These are phyloP conservation scores for Agelaius tricolor DNA, from an alignment of 2,113 vertebrate species.

Conservation along the genomic window DNA sequence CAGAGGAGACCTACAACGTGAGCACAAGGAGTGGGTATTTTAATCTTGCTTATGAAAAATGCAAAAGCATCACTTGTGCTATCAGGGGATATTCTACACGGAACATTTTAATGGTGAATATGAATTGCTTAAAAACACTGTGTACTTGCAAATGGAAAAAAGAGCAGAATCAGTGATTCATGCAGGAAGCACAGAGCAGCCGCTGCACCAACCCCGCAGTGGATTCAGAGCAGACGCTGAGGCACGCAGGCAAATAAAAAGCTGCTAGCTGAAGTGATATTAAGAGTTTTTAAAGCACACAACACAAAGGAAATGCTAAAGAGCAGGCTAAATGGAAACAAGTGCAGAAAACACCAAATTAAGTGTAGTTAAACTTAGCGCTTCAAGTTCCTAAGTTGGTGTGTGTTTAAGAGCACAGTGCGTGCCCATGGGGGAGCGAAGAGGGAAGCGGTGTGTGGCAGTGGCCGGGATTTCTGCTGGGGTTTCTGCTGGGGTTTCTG, in stretches of 20 bases:
- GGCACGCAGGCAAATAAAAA: slow-evolving; percentile 7
- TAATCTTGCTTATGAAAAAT: slow-evolving; percentile 72
- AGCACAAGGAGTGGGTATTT: slow-evolving; percentile 43
- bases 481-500: too few relatives aligned
- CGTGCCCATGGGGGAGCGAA: accelerated
- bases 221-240: not conserved
- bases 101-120: slow-evolving; percentile 45
- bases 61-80: slow-evolving; percentile 24
- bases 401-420: not conserved
- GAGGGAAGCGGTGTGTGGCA: accelerated
- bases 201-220: not conserved
- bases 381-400: not conserved
- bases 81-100: not conserved
- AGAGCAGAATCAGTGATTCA: slow-evolving; percentile 11
- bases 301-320: not conserved
- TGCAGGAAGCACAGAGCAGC: not conserved
- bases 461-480: not conserved
- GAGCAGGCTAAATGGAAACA: not conserved
- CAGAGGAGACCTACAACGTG: not conserved
- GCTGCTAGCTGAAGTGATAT: not conserved
- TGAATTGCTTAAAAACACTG: slow-evolving; percentile 50
- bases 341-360: not conserved
- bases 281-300: not conserved
- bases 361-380: not conserved
- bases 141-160: not conserved